phyloP scores from a whole-genome alignment of 2,888 invertebrate genomes.

The Harpagoxenus sublaevis region DNA sequence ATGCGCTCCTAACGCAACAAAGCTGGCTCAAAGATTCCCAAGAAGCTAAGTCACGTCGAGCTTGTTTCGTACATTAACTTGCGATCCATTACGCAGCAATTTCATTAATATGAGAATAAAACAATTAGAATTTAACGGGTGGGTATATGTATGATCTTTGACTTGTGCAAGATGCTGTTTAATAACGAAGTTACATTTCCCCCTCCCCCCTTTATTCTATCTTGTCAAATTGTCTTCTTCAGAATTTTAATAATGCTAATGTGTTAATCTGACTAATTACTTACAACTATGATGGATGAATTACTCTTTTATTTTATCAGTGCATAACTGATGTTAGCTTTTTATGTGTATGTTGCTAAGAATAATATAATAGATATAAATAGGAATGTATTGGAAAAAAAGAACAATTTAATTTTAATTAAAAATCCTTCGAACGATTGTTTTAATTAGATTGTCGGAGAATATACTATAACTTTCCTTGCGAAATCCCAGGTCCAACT shows the following conservation, averaged over 20 bases:
- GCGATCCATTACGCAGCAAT: conserved; percentile 42
- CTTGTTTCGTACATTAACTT: conserved; percentile 43
- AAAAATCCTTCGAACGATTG: conserved; percentile 1
- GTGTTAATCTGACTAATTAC: neutral
- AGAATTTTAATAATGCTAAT: neutral
- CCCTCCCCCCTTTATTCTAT: neutral
- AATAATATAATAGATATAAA: neutral
- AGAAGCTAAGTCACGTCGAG: conserved; percentile 46
- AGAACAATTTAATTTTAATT: neutral
- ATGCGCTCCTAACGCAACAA: conserved; percentile 33
- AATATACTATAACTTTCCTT: conserved; percentile 19
- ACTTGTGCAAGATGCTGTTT: conserved; percentile 29
- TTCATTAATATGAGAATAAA: conserved; percentile 55
- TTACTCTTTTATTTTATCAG: neutral
- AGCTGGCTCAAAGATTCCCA: conserved; percentile 28
- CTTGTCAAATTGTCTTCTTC: conserved; percentile 5
- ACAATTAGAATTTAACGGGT: conserved; percentile 33
- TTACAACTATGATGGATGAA: conserved; percentile 8
- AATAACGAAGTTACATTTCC: conserved; percentile 26
- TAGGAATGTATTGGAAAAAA: neutral
- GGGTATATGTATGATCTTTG: conserved; percentile 7
- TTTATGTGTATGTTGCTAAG: neutral
- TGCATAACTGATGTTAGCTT: neutral
- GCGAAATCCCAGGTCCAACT: conserved; percentile 24
- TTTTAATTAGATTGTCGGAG: conserved; percentile 22